Conservation (phyloP, 2,113 vertebrate genomes). For the Theristicus caerulescens region DNA sequence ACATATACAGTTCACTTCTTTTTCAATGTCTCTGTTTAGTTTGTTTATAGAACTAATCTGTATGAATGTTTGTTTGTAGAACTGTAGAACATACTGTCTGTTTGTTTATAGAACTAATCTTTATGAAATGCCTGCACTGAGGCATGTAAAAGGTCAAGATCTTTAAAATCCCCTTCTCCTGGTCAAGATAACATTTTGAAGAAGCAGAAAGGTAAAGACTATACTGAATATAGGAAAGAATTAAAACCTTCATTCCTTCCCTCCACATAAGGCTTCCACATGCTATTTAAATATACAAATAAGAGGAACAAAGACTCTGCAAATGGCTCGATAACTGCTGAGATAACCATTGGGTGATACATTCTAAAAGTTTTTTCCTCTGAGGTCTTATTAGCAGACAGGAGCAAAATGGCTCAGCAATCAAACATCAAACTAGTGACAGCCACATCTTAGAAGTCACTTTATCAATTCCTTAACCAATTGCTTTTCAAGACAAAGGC, state of each 20-base stretch:
- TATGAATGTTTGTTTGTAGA: not conserved
- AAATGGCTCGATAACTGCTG: not conserved
- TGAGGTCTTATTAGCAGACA: not conserved
- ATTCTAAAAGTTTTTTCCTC: not conserved
- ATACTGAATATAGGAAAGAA: not conserved
- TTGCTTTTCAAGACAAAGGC: not conserved
- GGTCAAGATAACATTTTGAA: not conserved
- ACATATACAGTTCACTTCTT: not conserved
- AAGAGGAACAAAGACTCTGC: not conserved
- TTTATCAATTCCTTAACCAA: not conserved
- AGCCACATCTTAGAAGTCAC: not conserved
- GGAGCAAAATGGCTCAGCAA: not conserved
- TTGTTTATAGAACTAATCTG: not conserved
- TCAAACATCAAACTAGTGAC: not conserved
- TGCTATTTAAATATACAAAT: not conserved
- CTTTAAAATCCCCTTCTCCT: not conserved
- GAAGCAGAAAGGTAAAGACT: not conserved
- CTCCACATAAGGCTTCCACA: not conserved
- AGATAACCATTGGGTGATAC: not conserved
- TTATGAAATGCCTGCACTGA: not conserved
- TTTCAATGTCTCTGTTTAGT: not conserved
- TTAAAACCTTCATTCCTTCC: not conserved
- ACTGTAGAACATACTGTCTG: not conserved
- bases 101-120: not conserved
- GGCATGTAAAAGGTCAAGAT: slow-evolving; percentile 22